phyloP scores from a whole-genome alignment of 2,888 invertebrate species.

The Cryptocephalus primarius region DNA sequence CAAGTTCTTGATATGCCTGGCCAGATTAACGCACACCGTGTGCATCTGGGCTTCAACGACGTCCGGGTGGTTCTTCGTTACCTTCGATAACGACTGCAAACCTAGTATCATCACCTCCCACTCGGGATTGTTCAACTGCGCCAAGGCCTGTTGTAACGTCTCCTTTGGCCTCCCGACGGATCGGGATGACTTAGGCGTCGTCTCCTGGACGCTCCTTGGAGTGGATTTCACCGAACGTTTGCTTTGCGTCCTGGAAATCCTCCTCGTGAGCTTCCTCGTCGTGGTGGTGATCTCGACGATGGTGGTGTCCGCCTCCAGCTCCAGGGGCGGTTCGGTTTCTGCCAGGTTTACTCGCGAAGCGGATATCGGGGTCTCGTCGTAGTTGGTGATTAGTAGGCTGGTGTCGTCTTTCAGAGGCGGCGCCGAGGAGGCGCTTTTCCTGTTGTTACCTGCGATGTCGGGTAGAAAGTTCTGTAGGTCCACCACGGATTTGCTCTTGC shows the following conservation, averaged over 20 bases:
- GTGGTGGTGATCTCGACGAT: conserved; percentile 7
- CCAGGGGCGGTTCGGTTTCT: conserved; percentile 1
- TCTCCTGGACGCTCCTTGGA: conserved; percentile 12
- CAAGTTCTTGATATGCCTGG: conserved; percentile 74
- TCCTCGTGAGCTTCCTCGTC: conserved; percentile 17
- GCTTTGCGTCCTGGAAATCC: conserved; percentile 15
- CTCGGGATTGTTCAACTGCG: conserved; percentile 59
- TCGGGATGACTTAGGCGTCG: conserved; percentile 11
- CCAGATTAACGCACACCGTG: conserved; percentile 56
- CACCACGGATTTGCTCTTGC: conserved; percentile 29
- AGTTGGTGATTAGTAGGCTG: background rate
- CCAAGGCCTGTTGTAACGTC: conserved; percentile 49
- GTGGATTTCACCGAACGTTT: conserved; percentile 16
- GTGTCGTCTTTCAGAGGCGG: conserved; percentile 24
- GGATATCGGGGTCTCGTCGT: background rate
- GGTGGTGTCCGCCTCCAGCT: conserved; percentile 2
- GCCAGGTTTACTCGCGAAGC: background rate
- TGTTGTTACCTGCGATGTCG: conserved; percentile 21
- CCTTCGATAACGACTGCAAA: conserved; percentile 53
- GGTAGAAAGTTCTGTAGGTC: conserved; percentile 26
- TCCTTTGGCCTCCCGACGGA: conserved; percentile 46
- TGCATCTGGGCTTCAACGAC: conserved; percentile 54
- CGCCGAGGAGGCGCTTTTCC: conserved; percentile 30
- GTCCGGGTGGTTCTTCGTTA: conserved; percentile 57
- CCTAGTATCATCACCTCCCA: conserved; percentile 72